Percentiles rank a stretch among this genome's conserved stretches.
These are phyloP conservation scores for Myotis myotis DNA, from an alignment of 2,797 vertebrate species.

Conservation along the genomic window DNA sequence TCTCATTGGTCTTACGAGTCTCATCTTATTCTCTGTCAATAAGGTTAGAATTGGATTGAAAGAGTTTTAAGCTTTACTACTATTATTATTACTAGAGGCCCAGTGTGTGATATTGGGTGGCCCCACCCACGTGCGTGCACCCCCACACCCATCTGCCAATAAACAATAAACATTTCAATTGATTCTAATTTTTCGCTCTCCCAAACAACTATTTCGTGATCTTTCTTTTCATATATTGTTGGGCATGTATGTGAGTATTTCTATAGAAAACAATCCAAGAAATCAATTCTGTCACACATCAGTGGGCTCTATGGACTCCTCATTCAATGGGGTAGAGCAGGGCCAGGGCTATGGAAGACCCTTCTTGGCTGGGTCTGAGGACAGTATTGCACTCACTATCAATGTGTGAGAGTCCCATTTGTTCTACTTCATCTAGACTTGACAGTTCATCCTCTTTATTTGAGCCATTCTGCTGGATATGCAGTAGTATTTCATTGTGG, in stretches of 20 bases:
- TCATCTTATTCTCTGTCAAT: conserved; percentile 6
- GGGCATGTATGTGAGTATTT: not conserved
- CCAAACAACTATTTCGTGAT: not conserved
- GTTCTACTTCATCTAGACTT: not conserved
- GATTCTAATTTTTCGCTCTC: not conserved
- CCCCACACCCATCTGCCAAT: no score
- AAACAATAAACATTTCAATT: not conserved
- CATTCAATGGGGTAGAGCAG: not conserved
- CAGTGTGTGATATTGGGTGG: no score
- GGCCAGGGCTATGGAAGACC: not conserved
- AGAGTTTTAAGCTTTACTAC: not conserved
- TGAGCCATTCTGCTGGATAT: not conserved
- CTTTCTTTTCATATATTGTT: not conserved
- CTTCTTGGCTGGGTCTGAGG: not conserved
- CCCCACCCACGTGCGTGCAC: no score
- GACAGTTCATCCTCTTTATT: not conserved
- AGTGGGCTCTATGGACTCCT: not conserved
- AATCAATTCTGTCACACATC: not conserved
- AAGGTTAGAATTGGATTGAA: not conserved
- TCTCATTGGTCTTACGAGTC: not conserved
- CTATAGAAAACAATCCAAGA: not conserved
- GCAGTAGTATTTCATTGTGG: not conserved
- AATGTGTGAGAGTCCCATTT: not conserved
- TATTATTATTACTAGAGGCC: no score
- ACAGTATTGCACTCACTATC: not conserved